phyloP scores from a whole-genome alignment of 1,140 invertebrate genomes.

The Helicoverpa armigera region DNA sequence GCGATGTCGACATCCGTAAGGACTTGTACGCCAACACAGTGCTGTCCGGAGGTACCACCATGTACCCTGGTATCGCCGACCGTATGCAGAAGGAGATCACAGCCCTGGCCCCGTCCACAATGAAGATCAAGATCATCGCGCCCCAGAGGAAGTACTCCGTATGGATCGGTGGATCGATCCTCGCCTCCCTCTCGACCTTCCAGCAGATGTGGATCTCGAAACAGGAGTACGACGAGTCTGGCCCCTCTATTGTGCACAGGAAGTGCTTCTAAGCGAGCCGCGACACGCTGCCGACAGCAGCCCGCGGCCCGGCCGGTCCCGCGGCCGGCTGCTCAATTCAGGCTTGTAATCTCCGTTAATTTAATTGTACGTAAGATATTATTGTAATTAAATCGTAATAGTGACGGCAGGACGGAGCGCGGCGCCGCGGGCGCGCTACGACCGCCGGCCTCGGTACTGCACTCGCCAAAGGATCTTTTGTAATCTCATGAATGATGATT shows the following conservation, averaged over 20 bases:
- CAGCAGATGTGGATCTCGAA: slow-evolving; percentile 97
- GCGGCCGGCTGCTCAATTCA: slow-evolving; percentile 81
- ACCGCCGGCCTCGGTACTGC: slow-evolving; percentile 84
- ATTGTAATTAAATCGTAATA: slow-evolving; percentile 85
- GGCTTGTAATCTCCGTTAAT: slow-evolving; percentile 85
- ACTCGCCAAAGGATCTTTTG: slow-evolving; percentile 93
- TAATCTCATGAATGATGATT: slow-evolving; percentile 87
- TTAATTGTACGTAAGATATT: slow-evolving; percentile 87
- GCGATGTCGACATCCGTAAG: slow-evolving; percentile 97
- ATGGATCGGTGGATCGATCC: slow-evolving; percentile 95
- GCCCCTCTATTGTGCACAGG: slow-evolving; percentile 94
- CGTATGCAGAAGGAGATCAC: slow-evolving; percentile 97
- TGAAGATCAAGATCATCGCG: slow-evolving; percentile 98
- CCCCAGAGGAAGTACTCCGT: slow-evolving; percentile 95
- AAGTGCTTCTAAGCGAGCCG: slow-evolving; percentile 92
- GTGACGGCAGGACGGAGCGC: slow-evolving; percentile 81
- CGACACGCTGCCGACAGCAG: slow-evolving; percentile 66
- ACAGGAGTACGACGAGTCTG: slow-evolving; percentile 95
- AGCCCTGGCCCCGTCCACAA: slow-evolving; percentile 93
- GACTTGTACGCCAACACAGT: slow-evolving; percentile 98
- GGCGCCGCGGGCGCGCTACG: slow-evolving; percentile 82
- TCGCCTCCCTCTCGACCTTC: slow-evolving; percentile 96
- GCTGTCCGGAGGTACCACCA: slow-evolving; percentile 96
- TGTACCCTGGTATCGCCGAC: slow-evolving; percentile 96
- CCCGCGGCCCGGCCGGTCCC: slow-evolving; percentile 76